These are phyloP conservation scores for Megalops atlanticus DNA, from an alignment of 2,113 vertebrate genomes.

Conservation along the genomic window DNA sequence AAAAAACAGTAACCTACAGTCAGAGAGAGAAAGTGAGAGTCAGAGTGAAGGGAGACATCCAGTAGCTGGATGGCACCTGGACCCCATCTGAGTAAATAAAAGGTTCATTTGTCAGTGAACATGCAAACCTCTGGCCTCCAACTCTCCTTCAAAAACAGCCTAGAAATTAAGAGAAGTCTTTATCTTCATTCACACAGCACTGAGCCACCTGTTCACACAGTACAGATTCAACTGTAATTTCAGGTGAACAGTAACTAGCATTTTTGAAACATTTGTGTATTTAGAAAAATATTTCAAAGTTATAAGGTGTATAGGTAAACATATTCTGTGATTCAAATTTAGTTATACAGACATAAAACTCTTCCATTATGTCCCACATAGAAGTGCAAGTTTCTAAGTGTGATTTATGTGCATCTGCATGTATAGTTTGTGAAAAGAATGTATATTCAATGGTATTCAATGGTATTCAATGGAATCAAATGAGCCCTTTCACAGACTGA, in stretches of 20 bases:
- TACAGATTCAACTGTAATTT: neutral
- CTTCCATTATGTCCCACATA: neutral
- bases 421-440: slow-evolving; percentile 13
- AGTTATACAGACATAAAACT: slow-evolving; percentile 16
- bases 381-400: slow-evolving; percentile 47
- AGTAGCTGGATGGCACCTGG: neutral
- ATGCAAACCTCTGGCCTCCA: neutral
- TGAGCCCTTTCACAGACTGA: slow-evolving; percentile 41
- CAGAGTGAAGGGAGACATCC: no score
- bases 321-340: slow-evolving; percentile 6
- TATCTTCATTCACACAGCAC: neutral
- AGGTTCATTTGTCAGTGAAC: neutral
- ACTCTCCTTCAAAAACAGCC: neutral
- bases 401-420: slow-evolving; percentile 27
- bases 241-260: neutral
- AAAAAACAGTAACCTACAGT: no score
- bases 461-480: slow-evolving; percentile 23
- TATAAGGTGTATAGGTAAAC: slow-evolving; percentile 26
- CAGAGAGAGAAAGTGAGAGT: no score
- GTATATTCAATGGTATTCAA: neutral
- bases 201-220: neutral
- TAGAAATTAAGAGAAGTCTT: neutral
- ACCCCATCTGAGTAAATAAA: neutral
- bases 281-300: slow-evolving; percentile 23
- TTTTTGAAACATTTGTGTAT: neutral